A percentile compares a stretch with the other conserved stretches of the same genome.
phyloP scores from a whole-genome alignment of 2,888 invertebrate genomes.

The Cheilosia vernalis region DNA sequence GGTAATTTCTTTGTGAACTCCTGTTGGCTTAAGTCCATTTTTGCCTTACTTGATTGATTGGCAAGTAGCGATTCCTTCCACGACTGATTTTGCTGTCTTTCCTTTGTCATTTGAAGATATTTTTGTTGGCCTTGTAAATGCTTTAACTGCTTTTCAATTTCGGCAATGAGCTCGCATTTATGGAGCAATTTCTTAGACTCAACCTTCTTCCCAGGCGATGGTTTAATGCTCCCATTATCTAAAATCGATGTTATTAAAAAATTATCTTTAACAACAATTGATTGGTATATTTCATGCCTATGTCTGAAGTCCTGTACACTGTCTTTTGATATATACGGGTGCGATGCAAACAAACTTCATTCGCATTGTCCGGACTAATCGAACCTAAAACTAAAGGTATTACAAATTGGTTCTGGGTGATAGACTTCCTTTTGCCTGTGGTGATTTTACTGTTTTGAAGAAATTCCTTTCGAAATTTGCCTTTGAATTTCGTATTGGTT shows the following conservation, averaged over 20 bases:
- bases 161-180: conserved; percentile 18
- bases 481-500: conserved; percentile 17
- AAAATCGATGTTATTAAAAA: conserved; percentile 4
- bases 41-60: not conserved
- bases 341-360: conserved; percentile 5
- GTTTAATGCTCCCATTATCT: conserved; percentile 9
- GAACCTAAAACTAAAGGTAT: conserved; percentile 13
- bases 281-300: conserved; percentile 1
- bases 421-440: conserved; percentile 1
- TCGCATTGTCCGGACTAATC: not conserved
- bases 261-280: not conserved
- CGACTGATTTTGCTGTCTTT: not conserved
- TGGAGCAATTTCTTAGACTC: not conserved
- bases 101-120: conserved; percentile 17
- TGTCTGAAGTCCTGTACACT: conserved; percentile 23
- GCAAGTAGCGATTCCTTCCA: not conserved
- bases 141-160: conserved; percentile 38
- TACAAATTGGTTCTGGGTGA: not conserved
- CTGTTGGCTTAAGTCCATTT: not conserved
- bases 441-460: conserved; percentile 7
- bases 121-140: conserved; percentile 25
- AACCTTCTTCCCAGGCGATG: not conserved
- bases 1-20: not conserved
- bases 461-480: conserved; percentile 10
- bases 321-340: conserved; percentile 11